Percentiles rank a stretch among this genome's conserved stretches.
phyloP scores from a whole-genome alignment of 2,888 invertebrate species.

The Zootermopsis nevadensis region DNA sequence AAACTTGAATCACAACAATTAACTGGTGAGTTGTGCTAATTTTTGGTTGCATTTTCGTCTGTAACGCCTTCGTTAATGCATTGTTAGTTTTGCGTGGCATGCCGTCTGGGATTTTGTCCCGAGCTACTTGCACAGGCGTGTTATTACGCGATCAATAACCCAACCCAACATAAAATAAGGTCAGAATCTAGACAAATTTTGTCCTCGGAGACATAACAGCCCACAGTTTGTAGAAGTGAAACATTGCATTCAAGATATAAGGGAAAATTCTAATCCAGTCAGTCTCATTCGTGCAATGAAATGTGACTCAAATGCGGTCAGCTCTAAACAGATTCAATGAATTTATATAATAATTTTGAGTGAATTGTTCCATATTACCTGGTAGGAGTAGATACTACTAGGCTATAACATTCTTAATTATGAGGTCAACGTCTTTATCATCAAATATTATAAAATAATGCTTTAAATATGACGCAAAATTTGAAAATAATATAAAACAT shows the following conservation, averaged over 20 bases:
- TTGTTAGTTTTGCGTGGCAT: background rate
- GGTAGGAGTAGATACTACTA: too few relatives aligned
- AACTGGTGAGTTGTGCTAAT: background rate
- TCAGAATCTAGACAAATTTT: background rate
- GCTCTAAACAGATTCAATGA: too few relatives aligned
- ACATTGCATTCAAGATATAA: background rate
- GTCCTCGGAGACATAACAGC: background rate
- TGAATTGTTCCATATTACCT: too few relatives aligned
- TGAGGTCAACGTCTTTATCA: too few relatives aligned
- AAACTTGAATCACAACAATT: background rate
- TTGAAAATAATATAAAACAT: too few relatives aligned
- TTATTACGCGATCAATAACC: constrained; percentile 1
- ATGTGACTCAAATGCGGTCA: too few relatives aligned
- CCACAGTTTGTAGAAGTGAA: background rate
- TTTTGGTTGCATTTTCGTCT: background rate
- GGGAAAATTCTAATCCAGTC: too few relatives aligned
- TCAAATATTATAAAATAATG: too few relatives aligned
- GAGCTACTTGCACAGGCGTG: background rate
- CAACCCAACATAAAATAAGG: background rate
- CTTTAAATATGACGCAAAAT: too few relatives aligned
- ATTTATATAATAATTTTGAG: too few relatives aligned
- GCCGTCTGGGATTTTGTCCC: background rate
- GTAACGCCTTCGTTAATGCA: background rate
- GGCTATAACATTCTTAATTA: too few relatives aligned
- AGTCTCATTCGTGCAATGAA: too few relatives aligned